phyloP scores from a whole-genome alignment of 2,113 vertebrate species.

The Hippoglossus stenolepis region DNA sequence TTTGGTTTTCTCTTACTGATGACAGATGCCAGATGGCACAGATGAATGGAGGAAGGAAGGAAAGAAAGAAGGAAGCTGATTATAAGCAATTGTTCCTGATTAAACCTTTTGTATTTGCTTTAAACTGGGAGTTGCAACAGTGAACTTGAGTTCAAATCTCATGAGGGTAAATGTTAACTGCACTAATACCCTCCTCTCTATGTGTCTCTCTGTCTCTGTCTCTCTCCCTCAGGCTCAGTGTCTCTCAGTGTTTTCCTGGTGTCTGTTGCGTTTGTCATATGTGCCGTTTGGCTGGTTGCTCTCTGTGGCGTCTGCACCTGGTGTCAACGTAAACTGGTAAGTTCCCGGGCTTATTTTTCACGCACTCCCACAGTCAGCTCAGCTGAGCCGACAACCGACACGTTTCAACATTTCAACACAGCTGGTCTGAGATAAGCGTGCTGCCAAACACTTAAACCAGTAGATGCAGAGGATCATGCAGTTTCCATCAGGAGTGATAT shows the following conservation, averaged over 20 bases:
- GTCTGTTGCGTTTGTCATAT: constrained; percentile 93
- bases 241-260: constrained; percentile 95
- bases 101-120: neutral
- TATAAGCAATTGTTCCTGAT: constrained; percentile 16
- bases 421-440: too few species aligned
- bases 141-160: constrained; percentile 9
- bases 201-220: constrained; percentile 52
- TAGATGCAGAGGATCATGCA: too few species aligned
- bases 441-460: too few species aligned
- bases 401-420: too few species aligned
- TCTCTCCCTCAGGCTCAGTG: constrained; percentile 84
- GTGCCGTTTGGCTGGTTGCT: constrained; percentile 93
- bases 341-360: constrained; percentile 56
- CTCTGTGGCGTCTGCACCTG: constrained; percentile 98
- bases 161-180: constrained; percentile 15
- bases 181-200: constrained; percentile 45
- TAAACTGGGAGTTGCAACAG: neutral
- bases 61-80: constrained; percentile 20
- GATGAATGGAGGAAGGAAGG: constrained; percentile 50
- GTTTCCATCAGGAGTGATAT: too few species aligned
- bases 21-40: constrained; percentile 52
- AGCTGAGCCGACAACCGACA: neutral
- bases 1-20: constrained; percentile 47
- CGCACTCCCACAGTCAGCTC: neutral
- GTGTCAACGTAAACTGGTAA: constrained; percentile 99